Base-by-base conservation (phyloP, 1,140 invertebrate genomes). In the Zaprionus nigranus region DNA sequence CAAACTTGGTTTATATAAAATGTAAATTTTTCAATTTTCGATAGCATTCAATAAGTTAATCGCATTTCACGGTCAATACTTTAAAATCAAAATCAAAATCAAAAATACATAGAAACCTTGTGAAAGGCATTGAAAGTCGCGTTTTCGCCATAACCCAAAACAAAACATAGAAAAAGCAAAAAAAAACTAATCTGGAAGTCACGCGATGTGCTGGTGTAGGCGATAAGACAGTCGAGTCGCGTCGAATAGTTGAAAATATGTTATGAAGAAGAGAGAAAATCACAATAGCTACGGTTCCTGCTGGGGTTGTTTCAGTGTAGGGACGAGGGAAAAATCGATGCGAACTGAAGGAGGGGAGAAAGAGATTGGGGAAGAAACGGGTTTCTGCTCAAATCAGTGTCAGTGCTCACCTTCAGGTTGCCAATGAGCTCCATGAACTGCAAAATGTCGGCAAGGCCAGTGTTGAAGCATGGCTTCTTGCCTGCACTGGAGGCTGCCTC, bases 391-490 rank as follows among this genome's bases (percentile, higher is more conserved):
- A 3, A 64, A 62, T 38, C n/a, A 15, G 17, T 62, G n/a, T 11
- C 30, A 34, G 30, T 34, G 49, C 86, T 76, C 58, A 92, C 91
- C 82, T 92, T 92, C 12, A 92, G 74, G 57, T 92, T 92, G 7
- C 91, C 91, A 66, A 92, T 92, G 54, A 92, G 86, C 72, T 92
- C 91, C 91, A 92, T 92, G 30, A 92, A 92, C 61, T 92, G 91
- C 11, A 92, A 12, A 63, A 92, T 92, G 59, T 92, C 91, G 12
- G 76, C 85, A 1, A 92, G 75, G 3, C 91, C 91, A 0, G 91
- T 75, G 59, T 70, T 92, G 64, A 92, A 92, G 67, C 91, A 92
- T 49, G 91, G 82, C 59, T 92, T 92, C 51, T 87, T 87, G 46
- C 72, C 81, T 40, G 82, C 57, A 15, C 75, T 62, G 26, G 85